Base-by-base conservation (phyloP, 2,888 invertebrate species). In the Caenorhabditis sp. region DNA sequence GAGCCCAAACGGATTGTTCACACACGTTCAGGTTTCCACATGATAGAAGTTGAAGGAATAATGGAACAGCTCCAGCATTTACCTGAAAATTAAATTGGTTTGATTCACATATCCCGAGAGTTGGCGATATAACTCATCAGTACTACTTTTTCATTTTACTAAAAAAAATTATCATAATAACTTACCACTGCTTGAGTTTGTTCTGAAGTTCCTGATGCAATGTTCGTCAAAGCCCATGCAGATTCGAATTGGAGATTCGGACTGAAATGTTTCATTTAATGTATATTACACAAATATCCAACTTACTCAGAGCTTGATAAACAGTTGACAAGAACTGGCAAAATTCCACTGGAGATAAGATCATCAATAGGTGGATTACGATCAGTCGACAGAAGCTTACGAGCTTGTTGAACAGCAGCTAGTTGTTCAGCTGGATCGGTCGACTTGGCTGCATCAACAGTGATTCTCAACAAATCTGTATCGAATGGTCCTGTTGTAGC, bases 1-100 rank as follows among this genome's bases (percentile, higher is more conserved):
- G 91, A 17, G 97, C 99, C 99, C 99, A 99, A 7, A 99, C 97
- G 17, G 97, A 96, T 89, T 99, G 99, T 90, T 99, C 97, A 88
- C 97, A 97, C 8, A 99, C 97, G 90, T 95, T 97, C 88, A 95
- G 94, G 89, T 95, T 95, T 50, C 93, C 93, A 43, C 97, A 97
- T 89, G 93, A 91, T 64, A 99, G 91, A 77, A 99, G 91, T 88
- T 93, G 92, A 64, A 99, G 91, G 90, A 99, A 97, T 71, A 94
- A 91, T 64, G 97, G 97, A 67, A 97, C 97, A 54, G 97, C 97
- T 80, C 96, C 96, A 54, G 93, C 93, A 82, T 95, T 94, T 74
- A 97, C 93, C 70, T 70, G 38, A 14, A 67, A 49, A 27, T 10
- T 4, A 21, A 26, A 50, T 8, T 49, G 2, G 12, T 21, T 10